Base-by-base conservation (phyloP, 1,140 invertebrate genomes). In the Cydia pomonella region DNA sequence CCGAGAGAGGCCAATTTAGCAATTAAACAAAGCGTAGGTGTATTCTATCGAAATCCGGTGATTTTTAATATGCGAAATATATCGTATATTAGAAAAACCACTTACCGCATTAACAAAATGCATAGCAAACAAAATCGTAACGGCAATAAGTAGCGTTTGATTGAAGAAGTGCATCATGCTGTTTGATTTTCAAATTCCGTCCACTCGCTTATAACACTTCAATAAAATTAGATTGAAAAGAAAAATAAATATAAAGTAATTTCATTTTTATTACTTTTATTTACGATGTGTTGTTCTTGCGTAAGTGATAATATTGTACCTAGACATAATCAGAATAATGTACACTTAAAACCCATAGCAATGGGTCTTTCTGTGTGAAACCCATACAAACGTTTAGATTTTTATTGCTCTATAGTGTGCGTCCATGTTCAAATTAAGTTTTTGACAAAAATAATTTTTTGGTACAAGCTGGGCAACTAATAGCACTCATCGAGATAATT, bases 31-130 rank as follows among this genome's bases (percentile, higher is more conserved):
- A 44, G 41, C 41, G 9, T 38, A 38, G 33, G 7, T 38, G 7
- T 33, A 10, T 38, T 38, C 1, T 38, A 38, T 44, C 41, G 41
- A 13, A 13, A 44, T 44, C 13, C 3, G 41, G 41, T 44, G 41
- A 16, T 16, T 44, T 44, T 3, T 16, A 16, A 44, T 44, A 9
- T 13, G n/a, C 3, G 3, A 50, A 50, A 50, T 50, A 50, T 18
- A 38, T 38, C 1, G 33, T 38, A 38, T 10, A 38, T 4, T 33
- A 33, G 10, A 38, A 38, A 38, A 10, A 1, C 33, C 76, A 83
- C 82, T 83, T 77, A 83, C 82, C 73, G 78, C 78, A 72, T 79
- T 72, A 21, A 63, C 73, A 64, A 82, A 76, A 29, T 25, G 75
- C 12, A 77, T 66, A 6, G 77, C 59, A 16, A 75, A 73, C 6